Evolutionary conservation across 2,888 invertebrate species (phyloP), one percentile per base, ranked within the genome.

Genomic region (Pristionchus arcanus): DNA sequence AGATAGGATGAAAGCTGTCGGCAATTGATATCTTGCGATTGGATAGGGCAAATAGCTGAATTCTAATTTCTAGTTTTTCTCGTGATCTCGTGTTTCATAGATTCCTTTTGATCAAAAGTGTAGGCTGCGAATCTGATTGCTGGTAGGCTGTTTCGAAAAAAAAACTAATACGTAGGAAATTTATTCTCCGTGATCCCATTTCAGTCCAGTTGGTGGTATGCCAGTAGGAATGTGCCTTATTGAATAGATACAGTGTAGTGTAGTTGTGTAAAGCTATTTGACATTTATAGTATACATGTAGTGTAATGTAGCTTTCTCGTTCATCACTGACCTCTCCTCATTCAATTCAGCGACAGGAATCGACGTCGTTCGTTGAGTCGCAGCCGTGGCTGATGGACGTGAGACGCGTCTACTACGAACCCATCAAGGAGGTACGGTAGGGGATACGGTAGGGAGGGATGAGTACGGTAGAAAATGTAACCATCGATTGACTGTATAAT

Each of bases 371-470:
- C 37, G 91, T 93, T 42, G 93, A 93, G 34, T 77, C 83, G 49
- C 87, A 91, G 31, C 90, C 90, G 25, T 90, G 86, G 42, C 90
- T 93, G 21, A 90, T 92, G 31, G 89, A 91, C 49, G 86, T 92
- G 37, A 90, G 92, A 66, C 91, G 92, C 87, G 16, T 74, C n/a
- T 92, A 92, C 84, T 93, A 93, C 89, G 92, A 93, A 87, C 93
- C 93, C 37, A 88, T 91, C 68, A 66, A 68, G 53, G 68, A 87
- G 87, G 87, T 87, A 86, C 85, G 34, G 63, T 63, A 63, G 63
- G 81, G 37, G 28, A 16, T 71, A 28, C 31, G 2, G 34, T 21
- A 77, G 37, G 37, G 16, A 31, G 77, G n/a, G n/a, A 49, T 3
- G 53, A 25, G n/a, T 63, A 85, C 49, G 68, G 34, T 34, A 66